phyloP scores from a whole-genome alignment of 2,797 vertebrate species.

The Tragelaphus oryx region DNA sequence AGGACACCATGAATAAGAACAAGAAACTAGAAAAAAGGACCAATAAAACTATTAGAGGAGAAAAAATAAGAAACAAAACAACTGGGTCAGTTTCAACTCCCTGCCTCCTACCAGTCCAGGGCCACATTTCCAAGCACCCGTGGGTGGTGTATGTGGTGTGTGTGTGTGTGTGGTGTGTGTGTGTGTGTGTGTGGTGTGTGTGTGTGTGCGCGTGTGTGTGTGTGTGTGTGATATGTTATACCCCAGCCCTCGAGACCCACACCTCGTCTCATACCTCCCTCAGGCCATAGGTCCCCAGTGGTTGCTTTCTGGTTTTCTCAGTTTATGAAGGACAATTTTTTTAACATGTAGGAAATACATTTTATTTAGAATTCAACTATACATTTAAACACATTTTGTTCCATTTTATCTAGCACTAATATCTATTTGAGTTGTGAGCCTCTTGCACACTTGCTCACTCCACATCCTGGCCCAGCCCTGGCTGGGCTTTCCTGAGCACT shows the following conservation, averaged over 20 bases:
- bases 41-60: neutral
- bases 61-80: neutral
- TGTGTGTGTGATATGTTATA: neutral
- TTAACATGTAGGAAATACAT: neutral
- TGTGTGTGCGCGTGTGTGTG: neutral
- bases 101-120: neutral
- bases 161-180: too few relatives aligned
- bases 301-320: neutral
- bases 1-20: neutral
- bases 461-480: too few relatives aligned
- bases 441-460: neutral
- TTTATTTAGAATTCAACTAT: neutral
- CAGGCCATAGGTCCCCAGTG: fast-evolving
- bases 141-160: too few relatives aligned
- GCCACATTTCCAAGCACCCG: too few relatives aligned
- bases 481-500: neutral
- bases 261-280: neutral
- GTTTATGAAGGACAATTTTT: neutral
- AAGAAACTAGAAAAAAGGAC: neutral
- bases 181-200: too few relatives aligned
- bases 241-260: neutral
- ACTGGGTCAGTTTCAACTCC: neutral
- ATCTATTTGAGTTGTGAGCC: too few relatives aligned
- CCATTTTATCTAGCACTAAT: neutral
- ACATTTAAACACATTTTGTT: neutral